Evolutionary conservation across 2,888 invertebrate species (phyloP), one percentile per base, ranked within the genome.

Genomic region (Cataglyphis cursor): DNA sequence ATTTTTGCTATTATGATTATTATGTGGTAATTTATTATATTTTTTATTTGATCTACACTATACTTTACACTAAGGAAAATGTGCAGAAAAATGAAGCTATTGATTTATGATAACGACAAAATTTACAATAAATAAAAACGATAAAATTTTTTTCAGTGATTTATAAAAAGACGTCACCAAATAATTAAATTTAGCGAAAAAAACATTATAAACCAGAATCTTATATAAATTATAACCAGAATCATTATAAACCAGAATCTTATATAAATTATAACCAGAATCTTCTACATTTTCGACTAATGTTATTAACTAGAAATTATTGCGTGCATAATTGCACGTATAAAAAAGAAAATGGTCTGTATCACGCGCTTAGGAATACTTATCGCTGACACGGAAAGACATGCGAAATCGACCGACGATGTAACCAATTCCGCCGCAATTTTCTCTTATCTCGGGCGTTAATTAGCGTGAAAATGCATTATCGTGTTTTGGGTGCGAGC

Each of bases 401-500:
- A 87, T 68, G 72, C 82, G 81, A 88, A 87, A 89, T 83, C 84
- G 82, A 57, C 35, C 70, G 73, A 48, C 66, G 78, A 82, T 80
- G 83, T 86, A 84, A 65, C 83, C 73, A 84, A 84, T 87, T 84
- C 82, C 81, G 83, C 62, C 76, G 86, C 84, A 82, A 82, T 85
- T 83, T 57, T 73, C 80, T 86, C 85, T 89, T 89, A 88, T 88
- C 90, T 62, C 28, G 24, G 10, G 18, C 81, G 64, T 90, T 89
- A 89, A 89, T 89, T 88, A 81, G 84, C 65, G 83, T 75, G 72
- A 81, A 78, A 89, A 87, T 28, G 87, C 82, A 74, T 85, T 90
- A 89, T 90, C 86, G 82, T 87, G 85, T 90, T 89, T 90, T 85
- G 89, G 88, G 66, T 85, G 81, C 83, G 75, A 85, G 76, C 80